A percentile compares a stretch with the other conserved stretches of the same genome.
Conservation (phyloP, 1,140 invertebrate species). For the Zophobas morio region DNA sequence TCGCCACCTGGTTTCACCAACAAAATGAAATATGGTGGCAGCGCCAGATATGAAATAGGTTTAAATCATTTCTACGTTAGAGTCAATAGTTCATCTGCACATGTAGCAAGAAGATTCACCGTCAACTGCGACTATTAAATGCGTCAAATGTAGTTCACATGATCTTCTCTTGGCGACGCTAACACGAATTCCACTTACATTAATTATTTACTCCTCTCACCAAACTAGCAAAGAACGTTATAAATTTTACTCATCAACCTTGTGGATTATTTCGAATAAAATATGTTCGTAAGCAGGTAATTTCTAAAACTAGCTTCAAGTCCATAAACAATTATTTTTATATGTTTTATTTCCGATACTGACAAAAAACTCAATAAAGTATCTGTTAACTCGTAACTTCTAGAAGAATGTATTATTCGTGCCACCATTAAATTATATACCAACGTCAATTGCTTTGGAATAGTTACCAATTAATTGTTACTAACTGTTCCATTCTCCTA, state of each 20-base stretch:
- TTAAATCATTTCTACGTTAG: slow-evolving; percentile 40
- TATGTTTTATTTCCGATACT: no score
- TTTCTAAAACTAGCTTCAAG: no score
- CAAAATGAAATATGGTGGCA: slow-evolving; percentile 32
- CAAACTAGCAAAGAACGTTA: no score
- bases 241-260: no score
- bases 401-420: background rate
- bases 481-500: background rate
- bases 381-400: background rate
- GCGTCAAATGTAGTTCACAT: background rate
- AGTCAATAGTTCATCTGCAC: slow-evolving; percentile 8
- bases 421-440: background rate
- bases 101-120: background rate
- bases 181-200: no score
- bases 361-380: no score
- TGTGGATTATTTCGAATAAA: no score
- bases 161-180: no score
- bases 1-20: background rate
- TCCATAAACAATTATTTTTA: no score
- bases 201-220: no score
- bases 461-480: slow-evolving; percentile 22
- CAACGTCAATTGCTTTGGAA: background rate
- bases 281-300: no score
- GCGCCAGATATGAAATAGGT: slow-evolving; percentile 14
- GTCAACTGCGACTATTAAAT: background rate